These are phyloP conservation scores for Rhyacophila brunnea DNA, from an alignment of 1,140 invertebrate species.

Conservation along the genomic window DNA sequence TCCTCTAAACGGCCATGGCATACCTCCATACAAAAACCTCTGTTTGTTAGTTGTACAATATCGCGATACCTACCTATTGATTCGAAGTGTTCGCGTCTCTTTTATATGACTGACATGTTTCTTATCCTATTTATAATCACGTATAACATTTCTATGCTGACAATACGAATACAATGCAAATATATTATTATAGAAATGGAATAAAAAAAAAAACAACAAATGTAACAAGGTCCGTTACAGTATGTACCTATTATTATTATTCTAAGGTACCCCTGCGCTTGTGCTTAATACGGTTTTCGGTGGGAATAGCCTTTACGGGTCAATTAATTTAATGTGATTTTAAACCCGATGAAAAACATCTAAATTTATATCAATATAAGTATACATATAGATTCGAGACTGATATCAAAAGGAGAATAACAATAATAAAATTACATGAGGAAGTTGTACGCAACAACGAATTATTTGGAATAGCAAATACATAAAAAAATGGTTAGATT, in stretches of 20 bases:
- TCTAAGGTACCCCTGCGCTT: not conserved
- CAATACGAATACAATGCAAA: slow-evolving; percentile 26
- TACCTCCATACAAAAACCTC: slow-evolving; percentile 11
- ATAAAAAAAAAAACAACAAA: slow-evolving; percentile 6
- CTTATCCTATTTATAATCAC: slow-evolving; percentile 35
- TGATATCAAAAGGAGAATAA: too few relatives aligned
- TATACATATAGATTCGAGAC: too few relatives aligned
- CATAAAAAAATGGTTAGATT: too few relatives aligned
- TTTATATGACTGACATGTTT: slow-evolving; percentile 14
- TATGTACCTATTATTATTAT: too few relatives aligned
- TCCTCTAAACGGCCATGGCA: slow-evolving; percentile 27
- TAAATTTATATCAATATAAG: too few relatives aligned
- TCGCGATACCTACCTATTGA: slow-evolving; percentile 11
- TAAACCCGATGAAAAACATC: slow-evolving; percentile 1
- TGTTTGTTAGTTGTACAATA: slow-evolving; percentile 12
- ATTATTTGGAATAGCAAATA: too few relatives aligned
- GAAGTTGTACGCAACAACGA: too few relatives aligned
- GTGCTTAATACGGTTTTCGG: slow-evolving; percentile 21
- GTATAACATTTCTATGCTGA: slow-evolving; percentile 27
- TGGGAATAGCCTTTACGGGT: slow-evolving; percentile 26
- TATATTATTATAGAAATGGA: slow-evolving; percentile 22
- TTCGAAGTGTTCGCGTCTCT: slow-evolving; percentile 25
- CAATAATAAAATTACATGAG: too few relatives aligned
- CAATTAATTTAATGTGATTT: slow-evolving; percentile 20
- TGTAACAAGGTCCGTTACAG: slow-evolving; percentile 6